Evolutionary conservation across 1,140 invertebrate genomes (phyloP).

Genomic region (Archivesica marissinica): DNA sequence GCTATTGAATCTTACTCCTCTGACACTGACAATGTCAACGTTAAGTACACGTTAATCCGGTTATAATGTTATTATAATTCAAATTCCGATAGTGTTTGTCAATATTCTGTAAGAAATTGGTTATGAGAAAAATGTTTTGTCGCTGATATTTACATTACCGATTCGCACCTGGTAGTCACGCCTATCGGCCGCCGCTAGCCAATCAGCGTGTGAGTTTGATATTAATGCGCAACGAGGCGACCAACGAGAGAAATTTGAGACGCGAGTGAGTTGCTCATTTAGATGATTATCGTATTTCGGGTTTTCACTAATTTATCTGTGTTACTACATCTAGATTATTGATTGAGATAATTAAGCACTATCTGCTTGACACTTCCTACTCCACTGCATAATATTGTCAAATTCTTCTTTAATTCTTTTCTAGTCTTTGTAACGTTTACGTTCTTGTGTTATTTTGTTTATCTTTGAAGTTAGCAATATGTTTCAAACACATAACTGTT

Average conservation of each 20-base stretch:
- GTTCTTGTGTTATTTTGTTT: conserved; percentile 13
- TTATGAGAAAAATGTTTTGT: conserved; percentile 12
- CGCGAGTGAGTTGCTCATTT: conserved; percentile 37
- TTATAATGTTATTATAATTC: conserved; percentile 56
- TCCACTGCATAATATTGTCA: conserved; percentile 16
- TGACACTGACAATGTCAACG: conserved; percentile 46
- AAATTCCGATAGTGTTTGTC: conserved; percentile 58
- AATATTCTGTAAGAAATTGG: conserved; percentile 16
- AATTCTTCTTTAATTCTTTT: conserved; percentile 29
- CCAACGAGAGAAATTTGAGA: conserved; percentile 53
- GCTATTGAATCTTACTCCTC: conserved; percentile 19
- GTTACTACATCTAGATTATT: conserved; percentile 43
- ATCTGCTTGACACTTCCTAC: conserved; percentile 60
- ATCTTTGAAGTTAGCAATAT: conserved; percentile 16
- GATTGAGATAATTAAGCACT: conserved; percentile 36
- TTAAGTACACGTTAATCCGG: conserved; percentile 60
- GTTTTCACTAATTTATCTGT: conserved; percentile 40
- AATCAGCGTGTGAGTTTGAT: conserved; percentile 37
- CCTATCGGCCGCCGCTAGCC: background rate
- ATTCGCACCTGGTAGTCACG: conserved; percentile 20
- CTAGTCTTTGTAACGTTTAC: background rate
- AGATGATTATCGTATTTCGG: background rate
- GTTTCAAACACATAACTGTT: conserved; percentile 32
- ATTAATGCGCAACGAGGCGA: conserved; percentile 20
- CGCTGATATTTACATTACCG: conserved; percentile 55